Conservation (phyloP, 2,113 vertebrate genomes). For the Aspiorhynchus laticeps region DNA sequence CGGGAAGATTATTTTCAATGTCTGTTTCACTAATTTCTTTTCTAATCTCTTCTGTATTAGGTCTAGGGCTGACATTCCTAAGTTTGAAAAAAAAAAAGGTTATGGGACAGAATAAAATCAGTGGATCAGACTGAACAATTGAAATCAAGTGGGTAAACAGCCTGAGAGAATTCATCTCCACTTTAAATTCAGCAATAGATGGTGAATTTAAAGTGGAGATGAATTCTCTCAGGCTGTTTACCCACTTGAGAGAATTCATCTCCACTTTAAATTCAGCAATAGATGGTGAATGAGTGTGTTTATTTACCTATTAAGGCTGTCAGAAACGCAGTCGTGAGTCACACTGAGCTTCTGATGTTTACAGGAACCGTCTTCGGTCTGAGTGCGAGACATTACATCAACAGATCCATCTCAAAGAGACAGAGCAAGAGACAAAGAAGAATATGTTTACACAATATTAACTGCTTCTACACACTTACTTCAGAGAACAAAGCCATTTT, state of each 20-base stretch:
- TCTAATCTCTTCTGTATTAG: background rate
- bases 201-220: too few relatives aligned
- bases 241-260: background rate
- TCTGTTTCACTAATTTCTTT: conserved; percentile 22
- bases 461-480: conserved; percentile 3
- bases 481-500: conserved; percentile 32
- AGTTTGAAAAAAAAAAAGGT: background rate
- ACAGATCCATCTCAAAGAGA: conserved; percentile 27
- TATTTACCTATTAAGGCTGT: conserved; percentile 30
- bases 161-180: background rate
- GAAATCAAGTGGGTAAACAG: background rate
- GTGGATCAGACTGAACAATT: background rate
- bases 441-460: conserved; percentile 9
- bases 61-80: conserved; percentile 3
- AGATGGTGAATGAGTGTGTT: background rate
- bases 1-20: background rate
- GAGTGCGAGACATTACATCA: conserved; percentile 21
- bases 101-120: background rate
- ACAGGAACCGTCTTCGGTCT: conserved; percentile 40
- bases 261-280: conserved; percentile 4
- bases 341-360: conserved; percentile 9
- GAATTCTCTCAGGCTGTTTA: too few relatives aligned
- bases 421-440: conserved; percentile 28
- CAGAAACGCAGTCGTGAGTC: conserved; percentile 26
- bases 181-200: background rate